phyloP scores from a whole-genome alignment of 2,113 vertebrate genomes.

The Oreocharis arfaki region DNA sequence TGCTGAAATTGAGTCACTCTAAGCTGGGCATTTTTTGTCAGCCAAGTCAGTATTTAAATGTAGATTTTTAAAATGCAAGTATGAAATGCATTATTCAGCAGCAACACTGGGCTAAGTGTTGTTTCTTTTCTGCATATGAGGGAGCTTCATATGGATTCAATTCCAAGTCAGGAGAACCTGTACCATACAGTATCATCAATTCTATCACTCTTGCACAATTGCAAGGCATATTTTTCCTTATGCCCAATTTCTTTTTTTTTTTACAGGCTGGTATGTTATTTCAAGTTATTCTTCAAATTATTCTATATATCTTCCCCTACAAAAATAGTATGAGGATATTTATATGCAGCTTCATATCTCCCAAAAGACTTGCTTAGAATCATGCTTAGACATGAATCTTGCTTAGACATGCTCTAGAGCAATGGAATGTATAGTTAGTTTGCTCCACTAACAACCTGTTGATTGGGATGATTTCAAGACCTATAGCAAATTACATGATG shows the following conservation, averaged over 20 bases:
- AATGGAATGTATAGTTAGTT: neutral
- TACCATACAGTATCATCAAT: neutral
- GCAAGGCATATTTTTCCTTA: neutral
- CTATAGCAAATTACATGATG: neutral
- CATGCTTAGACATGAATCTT: neutral
- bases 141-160: neutral
- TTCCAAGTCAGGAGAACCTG: neutral
- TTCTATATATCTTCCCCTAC: neutral
- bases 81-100: neutral
- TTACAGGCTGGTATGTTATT: neutral
- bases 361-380: neutral
- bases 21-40: neutral
- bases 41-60: neutral
- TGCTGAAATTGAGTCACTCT: neutral
- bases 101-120: neutral
- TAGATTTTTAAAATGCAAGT: neutral
- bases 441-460: neutral
- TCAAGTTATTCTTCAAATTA: neutral
- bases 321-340: neutral
- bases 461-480: neutral
- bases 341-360: neutral
- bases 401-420: neutral
- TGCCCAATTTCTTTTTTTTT: neutral
- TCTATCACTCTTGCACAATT: neutral
- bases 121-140: neutral